phyloP scores from a whole-genome alignment of 2,113 vertebrate genomes.

The Prolemur simus region DNA sequence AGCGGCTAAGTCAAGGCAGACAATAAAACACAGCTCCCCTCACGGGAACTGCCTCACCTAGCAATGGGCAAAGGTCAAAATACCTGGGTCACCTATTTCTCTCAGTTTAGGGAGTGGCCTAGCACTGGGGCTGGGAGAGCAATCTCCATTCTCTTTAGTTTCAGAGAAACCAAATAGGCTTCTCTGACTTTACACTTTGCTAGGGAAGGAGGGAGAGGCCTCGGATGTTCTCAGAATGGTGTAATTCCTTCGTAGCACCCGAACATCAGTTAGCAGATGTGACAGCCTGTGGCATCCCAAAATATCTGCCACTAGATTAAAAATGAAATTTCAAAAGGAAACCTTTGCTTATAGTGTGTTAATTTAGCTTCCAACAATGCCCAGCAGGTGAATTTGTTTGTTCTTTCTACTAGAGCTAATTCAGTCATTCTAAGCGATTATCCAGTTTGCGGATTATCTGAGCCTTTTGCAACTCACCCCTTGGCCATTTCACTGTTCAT shows the following conservation, averaged over 20 bases:
- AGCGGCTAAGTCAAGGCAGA: background rate
- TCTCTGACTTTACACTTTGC: background rate
- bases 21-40: background rate
- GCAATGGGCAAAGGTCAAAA: background rate
- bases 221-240: background rate
- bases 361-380: background rate
- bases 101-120: background rate
- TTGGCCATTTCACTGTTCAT: constrained; percentile 6
- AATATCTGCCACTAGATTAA: background rate
- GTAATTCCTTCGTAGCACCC: background rate
- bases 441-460: background rate
- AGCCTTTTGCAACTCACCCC: background rate
- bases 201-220: background rate
- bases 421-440: background rate
- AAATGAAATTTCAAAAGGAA: background rate
- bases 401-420: background rate
- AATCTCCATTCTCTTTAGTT: background rate
- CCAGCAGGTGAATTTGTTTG: background rate
- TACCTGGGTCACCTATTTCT: background rate
- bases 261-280: background rate
- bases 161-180: background rate
- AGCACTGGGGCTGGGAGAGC: background rate
- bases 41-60: background rate
- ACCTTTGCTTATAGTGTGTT: background rate
- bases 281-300: background rate